Percentiles rank a stretch among this genome's conserved stretches.
Evolutionary conservation across 2,888 invertebrate genomes (phyloP).

Genomic region (Stomorhina lunata): DNA sequence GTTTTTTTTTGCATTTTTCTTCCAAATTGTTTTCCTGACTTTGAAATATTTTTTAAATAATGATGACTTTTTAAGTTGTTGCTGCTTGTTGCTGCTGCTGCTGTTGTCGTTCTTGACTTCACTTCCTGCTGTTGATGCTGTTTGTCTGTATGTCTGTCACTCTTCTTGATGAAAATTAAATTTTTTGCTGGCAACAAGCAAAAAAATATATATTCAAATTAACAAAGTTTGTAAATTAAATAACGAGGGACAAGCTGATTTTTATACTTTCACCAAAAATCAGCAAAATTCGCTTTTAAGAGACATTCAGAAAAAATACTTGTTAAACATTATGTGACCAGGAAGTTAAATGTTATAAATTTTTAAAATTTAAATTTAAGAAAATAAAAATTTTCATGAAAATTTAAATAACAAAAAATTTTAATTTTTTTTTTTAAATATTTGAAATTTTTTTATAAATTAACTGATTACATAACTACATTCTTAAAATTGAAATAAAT

Average conservation of each 20-base stretch:
- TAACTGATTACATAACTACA: too few relatives aligned
- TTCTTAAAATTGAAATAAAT: too few relatives aligned
- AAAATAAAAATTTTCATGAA: too few relatives aligned
- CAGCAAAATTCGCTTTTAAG: too few relatives aligned
- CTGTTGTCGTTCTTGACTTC: not conserved
- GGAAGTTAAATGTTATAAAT: too few relatives aligned
- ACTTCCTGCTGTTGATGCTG: not conserved
- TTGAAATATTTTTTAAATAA: not conserved
- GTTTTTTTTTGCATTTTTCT: not conserved
- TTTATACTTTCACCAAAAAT: not conserved
- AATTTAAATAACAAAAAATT: too few relatives aligned
- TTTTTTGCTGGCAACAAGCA: not conserved
- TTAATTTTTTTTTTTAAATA: too few relatives aligned
- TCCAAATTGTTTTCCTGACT: not conserved
- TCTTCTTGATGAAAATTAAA: not conserved
- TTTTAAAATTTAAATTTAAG: too few relatives aligned
- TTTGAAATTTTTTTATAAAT: too few relatives aligned
- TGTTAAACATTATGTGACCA: too few relatives aligned
- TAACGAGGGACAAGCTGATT: not conserved
- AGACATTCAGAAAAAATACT: too few relatives aligned
- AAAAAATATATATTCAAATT: not conserved
- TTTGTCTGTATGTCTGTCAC: too few relatives aligned
- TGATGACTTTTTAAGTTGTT: not conserved
- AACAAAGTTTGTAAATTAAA: not conserved
- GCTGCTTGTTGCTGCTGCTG: not conserved